These are phyloP conservation scores for Thalassarche chlororhynchos DNA, from an alignment of 2,113 vertebrate genomes.

Conservation along the genomic window DNA sequence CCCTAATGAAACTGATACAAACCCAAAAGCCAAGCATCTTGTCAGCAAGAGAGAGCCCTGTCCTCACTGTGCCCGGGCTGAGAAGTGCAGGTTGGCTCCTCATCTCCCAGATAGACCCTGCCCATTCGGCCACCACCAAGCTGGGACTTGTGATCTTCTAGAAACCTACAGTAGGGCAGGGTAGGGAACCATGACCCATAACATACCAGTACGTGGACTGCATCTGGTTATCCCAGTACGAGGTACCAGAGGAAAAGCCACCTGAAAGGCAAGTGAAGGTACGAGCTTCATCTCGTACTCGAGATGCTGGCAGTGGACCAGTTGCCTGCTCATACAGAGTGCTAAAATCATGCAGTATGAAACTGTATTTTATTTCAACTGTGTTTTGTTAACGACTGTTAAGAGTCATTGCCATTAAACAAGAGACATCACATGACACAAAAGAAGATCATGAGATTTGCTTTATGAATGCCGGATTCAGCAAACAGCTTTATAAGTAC, in stretches of 20 bases:
- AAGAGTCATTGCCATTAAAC: background rate
- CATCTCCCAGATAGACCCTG: background rate
- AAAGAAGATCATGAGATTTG: background rate
- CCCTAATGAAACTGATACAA: too few species aligned
- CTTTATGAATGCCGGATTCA: background rate
- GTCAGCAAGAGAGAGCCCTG: rapidly evolving
- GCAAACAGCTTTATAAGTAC: background rate
- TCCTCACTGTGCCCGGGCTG: background rate
- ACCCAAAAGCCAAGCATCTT: background rate
- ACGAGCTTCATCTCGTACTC: background rate
- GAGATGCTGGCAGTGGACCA: background rate
- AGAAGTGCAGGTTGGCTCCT: background rate
- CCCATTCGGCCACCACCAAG: background rate
- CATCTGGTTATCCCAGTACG: rapidly evolving
- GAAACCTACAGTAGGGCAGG: background rate
- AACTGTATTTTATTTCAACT: background rate
- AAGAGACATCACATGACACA: background rate
- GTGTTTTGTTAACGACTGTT: background rate
- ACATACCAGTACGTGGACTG: too few species aligned
- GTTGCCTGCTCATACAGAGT: background rate
- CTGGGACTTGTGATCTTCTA: background rate
- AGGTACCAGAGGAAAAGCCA: background rate
- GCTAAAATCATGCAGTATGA: background rate
- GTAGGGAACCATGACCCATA: background rate
- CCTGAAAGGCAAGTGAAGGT: background rate